A percentile compares a stretch with the other conserved stretches of the same genome.
Conservation (phyloP, 2,888 invertebrate genomes). For the Aphodius granarius region DNA sequence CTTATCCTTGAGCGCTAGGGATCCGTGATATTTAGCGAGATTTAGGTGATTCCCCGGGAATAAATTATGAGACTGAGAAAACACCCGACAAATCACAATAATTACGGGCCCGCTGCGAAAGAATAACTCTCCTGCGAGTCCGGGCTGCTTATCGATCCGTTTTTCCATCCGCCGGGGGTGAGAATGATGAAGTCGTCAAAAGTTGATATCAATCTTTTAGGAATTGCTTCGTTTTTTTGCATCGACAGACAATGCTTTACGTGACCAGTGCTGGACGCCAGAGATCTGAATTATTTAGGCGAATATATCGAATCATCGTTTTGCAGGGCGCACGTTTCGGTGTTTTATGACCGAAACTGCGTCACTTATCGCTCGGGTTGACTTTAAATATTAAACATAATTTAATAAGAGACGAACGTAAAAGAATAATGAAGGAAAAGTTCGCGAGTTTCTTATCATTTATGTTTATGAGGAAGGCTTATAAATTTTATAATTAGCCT, state of each 20-base stretch:
- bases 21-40: constrained; percentile 54
- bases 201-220: constrained; percentile 46
- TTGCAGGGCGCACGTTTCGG: constrained; percentile 19
- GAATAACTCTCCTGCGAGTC: constrained; percentile 9
- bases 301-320: constrained; percentile 39
- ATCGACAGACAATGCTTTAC: constrained; percentile 51
- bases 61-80: constrained; percentile 47
- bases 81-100: constrained; percentile 33
- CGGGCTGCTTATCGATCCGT: constrained; percentile 21
- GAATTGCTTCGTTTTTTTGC: constrained; percentile 48
- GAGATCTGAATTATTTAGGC: constrained; percentile 51
- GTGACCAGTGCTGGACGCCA: constrained; percentile 44
- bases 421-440: background rate
- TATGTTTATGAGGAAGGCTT: constrained; percentile 44
- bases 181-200: constrained; percentile 51
- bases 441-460: constrained; percentile 29
- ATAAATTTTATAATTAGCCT: constrained; percentile 48
- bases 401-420: background rate
- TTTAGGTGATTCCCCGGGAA: constrained; percentile 49
- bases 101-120: constrained; percentile 24
- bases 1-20: constrained; percentile 51
- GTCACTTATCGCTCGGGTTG: background rate
- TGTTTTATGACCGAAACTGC: constrained; percentile 15
- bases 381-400: background rate
- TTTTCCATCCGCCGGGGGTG: constrained; percentile 2